Evolutionary conservation across 2,113 vertebrate genomes (phyloP), one percentile per base, ranked within the genome.

Genomic region (Equus quagga): DNA sequence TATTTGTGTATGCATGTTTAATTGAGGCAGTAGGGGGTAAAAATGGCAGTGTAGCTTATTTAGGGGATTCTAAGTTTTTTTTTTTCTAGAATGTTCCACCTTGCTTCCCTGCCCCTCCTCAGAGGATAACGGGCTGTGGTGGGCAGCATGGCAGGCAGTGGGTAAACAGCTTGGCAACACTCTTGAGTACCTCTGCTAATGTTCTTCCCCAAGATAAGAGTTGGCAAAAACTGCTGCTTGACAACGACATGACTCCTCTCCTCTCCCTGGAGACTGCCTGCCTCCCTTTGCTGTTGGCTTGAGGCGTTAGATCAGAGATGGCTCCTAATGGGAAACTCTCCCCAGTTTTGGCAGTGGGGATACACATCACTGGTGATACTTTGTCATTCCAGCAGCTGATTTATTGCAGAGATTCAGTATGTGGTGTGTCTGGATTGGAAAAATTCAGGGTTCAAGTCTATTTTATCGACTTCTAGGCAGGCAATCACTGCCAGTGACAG

Each of bases 291-390:
- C 70, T 58, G 33, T 36, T 81, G 89, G 97, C 95, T 91, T 5
- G 4, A 75, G 86, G 46, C 86, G 93, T 94, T 70, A 36, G 78
- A 65, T 67, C 69, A 92, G 81, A 98, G 85, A 91, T 0, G 5
- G 44, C 84, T 95, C 97, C 96, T 95, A 85, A 94, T 97, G 94
- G 87, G 85, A 97, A 94, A 76, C 21, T 46, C 89, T 96, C 44
- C 62, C 44, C 46, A 86, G 84, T 91, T 98, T 97, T 96, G 94
- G 90, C 91, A 91, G 69, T 19, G 14, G 49, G 21, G 41, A 95
- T 36, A 56, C 86, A n/a, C 84, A 26, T 79, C 72, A 26, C 4
- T 96, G 33, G 23, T 64, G 31, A 96, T 92, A 89, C 88, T 97
- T 36, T 92, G 49, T 21, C 46, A 91, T 56, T 46, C 79, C 64